phyloP scores from a whole-genome alignment of 2,888 invertebrate species.

The Cephonodes hylas region DNA sequence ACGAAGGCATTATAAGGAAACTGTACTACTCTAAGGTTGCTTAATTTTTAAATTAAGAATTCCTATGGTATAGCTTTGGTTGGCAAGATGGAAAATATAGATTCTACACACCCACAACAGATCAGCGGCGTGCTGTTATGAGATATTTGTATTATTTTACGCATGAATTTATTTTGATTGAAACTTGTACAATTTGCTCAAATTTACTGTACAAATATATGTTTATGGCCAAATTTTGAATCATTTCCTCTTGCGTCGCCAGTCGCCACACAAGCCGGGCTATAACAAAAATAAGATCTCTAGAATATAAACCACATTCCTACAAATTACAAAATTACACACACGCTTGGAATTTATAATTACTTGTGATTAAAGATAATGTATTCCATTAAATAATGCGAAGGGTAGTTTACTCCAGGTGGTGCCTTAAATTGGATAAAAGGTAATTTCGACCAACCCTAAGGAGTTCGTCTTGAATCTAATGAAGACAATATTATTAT shows the following conservation, averaged over 20 bases:
- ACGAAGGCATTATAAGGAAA: too few species aligned
- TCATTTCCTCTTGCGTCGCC: too few species aligned
- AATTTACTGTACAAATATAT: too few species aligned
- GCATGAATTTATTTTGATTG: too few species aligned
- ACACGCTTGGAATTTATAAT: background rate
- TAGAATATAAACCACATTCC: background rate
- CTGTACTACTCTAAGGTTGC: too few species aligned
- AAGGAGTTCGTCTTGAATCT: slow-evolving; percentile 31
- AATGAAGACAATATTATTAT: slow-evolving; percentile 41
- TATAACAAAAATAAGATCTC: background rate
- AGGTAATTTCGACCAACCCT: slow-evolving; percentile 54
- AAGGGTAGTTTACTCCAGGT: slow-evolving; percentile 62
- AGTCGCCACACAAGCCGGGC: too few species aligned
- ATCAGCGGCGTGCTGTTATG: too few species aligned
- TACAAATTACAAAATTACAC: slow-evolving; percentile 9
- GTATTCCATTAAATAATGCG: slow-evolving; percentile 33
- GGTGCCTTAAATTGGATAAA: slow-evolving; percentile 62
- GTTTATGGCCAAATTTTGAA: too few species aligned
- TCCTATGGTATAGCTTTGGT: background rate
- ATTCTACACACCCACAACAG: too few species aligned
- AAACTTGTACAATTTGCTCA: too few species aligned
- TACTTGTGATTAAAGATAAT: slow-evolving; percentile 10
- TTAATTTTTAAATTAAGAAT: background rate
- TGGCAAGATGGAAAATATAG: too few species aligned
- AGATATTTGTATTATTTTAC: too few species aligned